phyloP scores from a whole-genome alignment of 2,888 invertebrate species.

The Hetaerina titia region DNA sequence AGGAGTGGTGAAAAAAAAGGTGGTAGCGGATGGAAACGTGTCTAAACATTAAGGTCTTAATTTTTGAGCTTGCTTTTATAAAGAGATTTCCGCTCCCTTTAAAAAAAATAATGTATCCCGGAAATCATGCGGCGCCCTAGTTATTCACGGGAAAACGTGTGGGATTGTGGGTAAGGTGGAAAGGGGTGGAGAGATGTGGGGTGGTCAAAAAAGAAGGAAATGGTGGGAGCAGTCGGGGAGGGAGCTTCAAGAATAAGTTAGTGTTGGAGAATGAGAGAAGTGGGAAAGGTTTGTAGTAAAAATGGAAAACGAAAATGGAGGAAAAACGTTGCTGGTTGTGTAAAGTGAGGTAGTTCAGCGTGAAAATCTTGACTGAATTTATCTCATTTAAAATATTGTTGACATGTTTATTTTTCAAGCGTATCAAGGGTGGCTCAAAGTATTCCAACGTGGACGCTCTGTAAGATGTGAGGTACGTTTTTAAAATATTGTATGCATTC shows the following conservation, averaged over 20 bases:
- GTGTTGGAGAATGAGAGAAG: neutral
- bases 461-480: too few species aligned
- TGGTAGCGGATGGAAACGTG: neutral
- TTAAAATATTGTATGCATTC: too few species aligned
- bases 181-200: neutral
- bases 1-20: neutral
- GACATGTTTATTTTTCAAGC: too few species aligned
- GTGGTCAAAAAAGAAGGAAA: neutral
- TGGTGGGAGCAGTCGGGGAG: neutral
- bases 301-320: neutral
- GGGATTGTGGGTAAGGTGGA: neutral
- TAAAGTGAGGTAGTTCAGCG: neutral
- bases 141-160: constrained; percentile 13
- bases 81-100: constrained; percentile 35
- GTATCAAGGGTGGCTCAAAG: too few species aligned
- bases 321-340: neutral
- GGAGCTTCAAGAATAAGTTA: neutral
- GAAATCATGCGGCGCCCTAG: constrained; percentile 27
- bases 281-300: neutral
- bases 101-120: neutral
- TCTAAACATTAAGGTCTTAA: constrained; percentile 22
- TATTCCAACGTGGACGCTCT: too few species aligned
- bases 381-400: neutral
- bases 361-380: neutral
- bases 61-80: constrained; percentile 35